Percentiles rank a stretch among this genome's conserved stretches.
Evolutionary conservation across 2,113 vertebrate species (phyloP).

Genomic region (Penelope pileata): DNA sequence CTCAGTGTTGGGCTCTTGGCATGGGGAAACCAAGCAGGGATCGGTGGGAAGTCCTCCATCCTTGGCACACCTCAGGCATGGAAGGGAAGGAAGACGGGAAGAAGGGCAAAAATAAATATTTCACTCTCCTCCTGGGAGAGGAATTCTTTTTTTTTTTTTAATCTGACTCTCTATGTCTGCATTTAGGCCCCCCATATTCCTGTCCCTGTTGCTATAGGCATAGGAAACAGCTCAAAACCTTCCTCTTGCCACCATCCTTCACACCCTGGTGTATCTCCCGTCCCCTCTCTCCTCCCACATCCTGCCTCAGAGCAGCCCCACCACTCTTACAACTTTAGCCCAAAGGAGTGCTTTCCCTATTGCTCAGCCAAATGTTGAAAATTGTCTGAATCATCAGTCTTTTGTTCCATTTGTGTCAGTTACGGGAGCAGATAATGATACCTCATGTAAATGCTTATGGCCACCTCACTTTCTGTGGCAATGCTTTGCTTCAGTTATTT

Average conservation of each 20-base stretch:
- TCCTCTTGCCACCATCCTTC: too few species aligned
- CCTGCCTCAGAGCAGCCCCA: too few species aligned
- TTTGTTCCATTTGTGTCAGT: neutral
- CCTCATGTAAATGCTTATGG: neutral
- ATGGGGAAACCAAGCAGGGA: neutral
- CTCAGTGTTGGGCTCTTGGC: rapidly evolving
- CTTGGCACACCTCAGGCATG: rapidly evolving
- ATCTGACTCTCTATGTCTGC: neutral
- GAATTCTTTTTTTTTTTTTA: neutral
- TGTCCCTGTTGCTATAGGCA: too few species aligned
- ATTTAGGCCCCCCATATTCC: too few species aligned
- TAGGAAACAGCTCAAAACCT: too few species aligned
- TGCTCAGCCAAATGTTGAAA: neutral
- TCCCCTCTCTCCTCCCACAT: too few species aligned
- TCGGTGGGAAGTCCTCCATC: neutral
- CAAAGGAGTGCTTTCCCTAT: neutral
- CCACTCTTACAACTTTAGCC: neutral
- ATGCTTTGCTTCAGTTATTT: neutral
- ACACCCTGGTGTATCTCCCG: too few species aligned
- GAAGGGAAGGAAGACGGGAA: neutral
- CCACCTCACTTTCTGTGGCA: neutral
- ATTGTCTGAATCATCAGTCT: neutral
- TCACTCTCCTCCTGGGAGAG: neutral
- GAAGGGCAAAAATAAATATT: neutral
- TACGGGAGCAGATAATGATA: neutral